phyloP scores from a whole-genome alignment of 2,113 vertebrate species.

The Hymenochirus boettgeri region DNA sequence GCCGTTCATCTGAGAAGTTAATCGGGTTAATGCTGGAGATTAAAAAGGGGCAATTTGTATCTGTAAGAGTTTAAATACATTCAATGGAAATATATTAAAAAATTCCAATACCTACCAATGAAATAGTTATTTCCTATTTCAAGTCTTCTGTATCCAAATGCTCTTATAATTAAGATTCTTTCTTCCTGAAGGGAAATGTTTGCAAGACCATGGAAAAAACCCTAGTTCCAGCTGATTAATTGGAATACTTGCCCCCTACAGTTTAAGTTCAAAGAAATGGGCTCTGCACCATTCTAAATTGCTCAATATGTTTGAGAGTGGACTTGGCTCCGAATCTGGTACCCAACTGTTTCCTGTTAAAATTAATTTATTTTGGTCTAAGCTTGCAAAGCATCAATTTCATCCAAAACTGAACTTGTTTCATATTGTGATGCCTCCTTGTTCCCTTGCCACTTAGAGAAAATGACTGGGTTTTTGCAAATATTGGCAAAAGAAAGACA shows the following conservation, averaged over 20 bases:
- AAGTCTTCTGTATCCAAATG: no score
- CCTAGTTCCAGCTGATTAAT: constrained; percentile 18
- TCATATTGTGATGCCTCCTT: neutral
- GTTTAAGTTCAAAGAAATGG: constrained; percentile 10
- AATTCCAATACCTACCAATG: no score
- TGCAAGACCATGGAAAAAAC: no score
- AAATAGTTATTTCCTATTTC: no score
- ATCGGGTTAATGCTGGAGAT: no score
- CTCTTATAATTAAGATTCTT: neutral
- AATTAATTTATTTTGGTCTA: constrained; percentile 13
- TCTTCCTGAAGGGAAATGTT: no score
- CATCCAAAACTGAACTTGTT: neutral
- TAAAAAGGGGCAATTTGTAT: neutral
- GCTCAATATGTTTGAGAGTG: neutral
- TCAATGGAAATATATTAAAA: no score
- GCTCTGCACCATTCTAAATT: constrained; percentile 18
- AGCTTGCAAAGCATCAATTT: neutral
- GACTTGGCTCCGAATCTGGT: constrained; percentile 10
- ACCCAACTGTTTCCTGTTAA: constrained; percentile 19
- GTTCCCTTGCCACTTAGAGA: neutral
- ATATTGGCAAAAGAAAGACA: neutral
- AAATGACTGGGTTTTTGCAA: neutral
- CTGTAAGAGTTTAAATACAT: neutral
- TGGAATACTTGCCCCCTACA: neutral
- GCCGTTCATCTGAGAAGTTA: neutral